Percentiles rank a stretch among this genome's conserved stretches.
These are phyloP conservation scores for Seriola dumerili DNA, from an alignment of 2,113 vertebrate genomes.

Conservation along the genomic window DNA sequence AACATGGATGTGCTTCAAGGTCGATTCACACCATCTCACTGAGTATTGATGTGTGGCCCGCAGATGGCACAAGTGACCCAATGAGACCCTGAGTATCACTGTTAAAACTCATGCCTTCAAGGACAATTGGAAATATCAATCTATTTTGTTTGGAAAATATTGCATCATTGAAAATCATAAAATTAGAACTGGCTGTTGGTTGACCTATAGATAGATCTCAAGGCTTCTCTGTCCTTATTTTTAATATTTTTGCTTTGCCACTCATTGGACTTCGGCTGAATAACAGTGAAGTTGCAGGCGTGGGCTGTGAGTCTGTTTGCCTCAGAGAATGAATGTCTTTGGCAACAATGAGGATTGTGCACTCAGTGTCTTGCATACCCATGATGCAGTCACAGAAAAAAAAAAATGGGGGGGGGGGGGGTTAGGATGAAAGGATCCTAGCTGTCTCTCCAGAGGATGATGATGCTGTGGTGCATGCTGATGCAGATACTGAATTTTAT, in stretches of 20 bases:
- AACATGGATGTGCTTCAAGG: not conserved
- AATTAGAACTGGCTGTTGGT: not conserved
- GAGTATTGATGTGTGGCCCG: constrained; percentile 16
- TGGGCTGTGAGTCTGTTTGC: not conserved
- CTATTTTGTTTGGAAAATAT: not conserved
- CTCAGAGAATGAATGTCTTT: constrained; percentile 38
- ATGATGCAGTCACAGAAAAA: constrained; percentile 47
- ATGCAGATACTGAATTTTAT: constrained; percentile 61
- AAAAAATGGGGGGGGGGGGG: not conserved
- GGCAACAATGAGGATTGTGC: constrained; percentile 42
- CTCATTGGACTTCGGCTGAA: constrained; percentile 12
- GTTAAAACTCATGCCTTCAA: not conserved
- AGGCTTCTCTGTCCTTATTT: no score
- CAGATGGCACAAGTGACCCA: constrained; percentile 46
- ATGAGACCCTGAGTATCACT: not conserved
- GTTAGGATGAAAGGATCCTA: constrained; percentile 63
- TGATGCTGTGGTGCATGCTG: constrained; percentile 67
- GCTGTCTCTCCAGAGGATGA: constrained; percentile 66
- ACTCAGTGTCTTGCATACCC: constrained; percentile 34
- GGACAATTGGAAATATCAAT: not conserved
- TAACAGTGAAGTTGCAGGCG: constrained; percentile 8
- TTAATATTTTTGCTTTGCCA: constrained; percentile 20
- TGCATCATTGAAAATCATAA: not conserved
- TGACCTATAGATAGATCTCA: not conserved
- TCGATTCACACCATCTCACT: not conserved